Conservation (phyloP, 2,888 invertebrate species). For the Gasteruption jaculator region DNA sequence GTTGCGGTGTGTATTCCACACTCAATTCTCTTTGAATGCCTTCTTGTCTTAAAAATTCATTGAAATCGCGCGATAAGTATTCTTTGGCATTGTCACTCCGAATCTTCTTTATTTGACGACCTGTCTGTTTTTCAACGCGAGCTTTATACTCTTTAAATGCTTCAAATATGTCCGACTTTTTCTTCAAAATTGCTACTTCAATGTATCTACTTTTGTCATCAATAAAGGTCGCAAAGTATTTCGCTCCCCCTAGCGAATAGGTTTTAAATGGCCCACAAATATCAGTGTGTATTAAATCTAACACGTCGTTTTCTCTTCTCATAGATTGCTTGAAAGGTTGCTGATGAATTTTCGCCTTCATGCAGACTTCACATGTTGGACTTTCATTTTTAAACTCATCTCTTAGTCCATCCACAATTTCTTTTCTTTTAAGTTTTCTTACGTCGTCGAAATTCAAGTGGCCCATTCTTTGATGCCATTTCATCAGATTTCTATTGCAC, state of each 20-base stretch:
- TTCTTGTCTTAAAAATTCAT: conserved; percentile 11
- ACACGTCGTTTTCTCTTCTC: no score
- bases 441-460: conserved; percentile 24
- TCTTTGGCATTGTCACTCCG: conserved; percentile 22
- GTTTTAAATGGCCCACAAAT: no score
- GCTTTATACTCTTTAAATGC: conserved; percentile 20
- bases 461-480: conserved; percentile 24
- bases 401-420: conserved; percentile 20
- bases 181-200: conserved; percentile 14
- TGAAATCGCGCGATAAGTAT: conserved; percentile 21
- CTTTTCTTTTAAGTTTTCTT: conserved; percentile 17
- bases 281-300: no score
- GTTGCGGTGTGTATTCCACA: conserved; percentile 30
- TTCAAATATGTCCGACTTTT: conserved; percentile 10
- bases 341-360: no score
- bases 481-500: not conserved
- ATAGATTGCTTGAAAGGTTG: no score
- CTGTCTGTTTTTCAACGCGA: conserved; percentile 17
- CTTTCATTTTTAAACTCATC: no score
- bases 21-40: conserved; percentile 17
- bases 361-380: no score
- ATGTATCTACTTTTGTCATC: conserved; percentile 19
- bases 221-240: conserved; percentile 21
- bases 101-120: conserved; percentile 18
- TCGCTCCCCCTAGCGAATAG: conserved; percentile 19